Conservation (phyloP, 2,113 vertebrate species). For the Tenebrosternarchus preto region DNA sequence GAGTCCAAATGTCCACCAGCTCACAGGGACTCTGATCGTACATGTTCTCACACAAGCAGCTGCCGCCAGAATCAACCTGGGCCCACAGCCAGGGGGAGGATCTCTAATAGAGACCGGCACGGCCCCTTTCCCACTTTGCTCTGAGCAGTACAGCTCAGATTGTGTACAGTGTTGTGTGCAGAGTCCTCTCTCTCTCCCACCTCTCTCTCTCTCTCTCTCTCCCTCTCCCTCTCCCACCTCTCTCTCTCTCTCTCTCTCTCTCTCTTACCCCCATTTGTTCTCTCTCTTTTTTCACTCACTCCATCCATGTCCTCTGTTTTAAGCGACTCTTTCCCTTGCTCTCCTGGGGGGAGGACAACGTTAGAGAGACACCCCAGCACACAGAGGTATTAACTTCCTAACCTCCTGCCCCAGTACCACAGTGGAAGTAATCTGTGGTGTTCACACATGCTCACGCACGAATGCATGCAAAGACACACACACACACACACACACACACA, state of each 20-base stretch:
- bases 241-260: no score
- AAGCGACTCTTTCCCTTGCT: conserved; percentile 39
- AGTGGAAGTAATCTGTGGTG: conserved; percentile 30
- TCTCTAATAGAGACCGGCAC: conserved; percentile 17
- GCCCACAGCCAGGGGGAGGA: no score
- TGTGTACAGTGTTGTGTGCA: conserved; percentile 4
- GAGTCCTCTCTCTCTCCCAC: not conserved
- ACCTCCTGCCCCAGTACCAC: conserved; percentile 37
- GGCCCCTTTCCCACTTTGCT: not conserved
- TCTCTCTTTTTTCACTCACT: not conserved
- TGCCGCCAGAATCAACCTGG: no score
- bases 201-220: not conserved
- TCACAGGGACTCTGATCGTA: no score
- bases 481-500: not conserved
- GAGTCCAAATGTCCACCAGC: conserved; percentile 5
- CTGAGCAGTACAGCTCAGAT: not conserved
- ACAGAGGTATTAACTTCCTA: conserved; percentile 50
- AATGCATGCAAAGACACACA: conserved; percentile 14
- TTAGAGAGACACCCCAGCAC: conserved; percentile 48
- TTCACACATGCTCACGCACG: conserved; percentile 9
- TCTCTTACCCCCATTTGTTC: not conserved
- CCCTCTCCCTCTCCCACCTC: not conserved
- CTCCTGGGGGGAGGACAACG: conserved; percentile 32
- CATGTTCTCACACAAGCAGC: no score
- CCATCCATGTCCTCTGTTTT: conserved; percentile 36